phyloP scores from a whole-genome alignment of 2,113 vertebrate genomes.

The Alouatta palliata region DNA sequence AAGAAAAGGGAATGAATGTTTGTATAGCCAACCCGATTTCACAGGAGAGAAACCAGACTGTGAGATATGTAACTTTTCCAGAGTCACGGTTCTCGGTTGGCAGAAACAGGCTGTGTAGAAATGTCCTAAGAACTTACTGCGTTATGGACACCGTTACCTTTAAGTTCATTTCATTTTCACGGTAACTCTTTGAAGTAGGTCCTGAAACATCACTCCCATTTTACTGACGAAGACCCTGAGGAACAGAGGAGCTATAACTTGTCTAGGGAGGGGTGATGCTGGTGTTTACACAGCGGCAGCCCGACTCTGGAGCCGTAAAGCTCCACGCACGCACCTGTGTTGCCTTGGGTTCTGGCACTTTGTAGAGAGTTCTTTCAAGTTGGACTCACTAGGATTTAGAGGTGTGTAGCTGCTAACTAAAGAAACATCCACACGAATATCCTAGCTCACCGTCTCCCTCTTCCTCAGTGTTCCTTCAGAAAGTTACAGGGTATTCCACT shows the following conservation, averaged over 20 bases:
- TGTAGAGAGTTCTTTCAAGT: neutral
- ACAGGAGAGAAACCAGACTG: neutral
- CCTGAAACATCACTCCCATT: neutral
- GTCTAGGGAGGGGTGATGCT: too few relatives aligned
- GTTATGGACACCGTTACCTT: neutral
- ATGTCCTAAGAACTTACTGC: accelerated
- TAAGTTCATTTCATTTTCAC: neutral
- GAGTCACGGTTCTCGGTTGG: neutral
- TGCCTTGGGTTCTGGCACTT: accelerated
- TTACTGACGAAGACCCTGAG: neutral
- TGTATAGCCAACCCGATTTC: accelerated
- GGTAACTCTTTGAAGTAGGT: neutral
- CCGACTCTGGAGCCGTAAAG: neutral
- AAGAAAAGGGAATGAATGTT: neutral
- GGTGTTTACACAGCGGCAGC: accelerated
- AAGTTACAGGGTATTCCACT: neutral
- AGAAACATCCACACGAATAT: neutral
- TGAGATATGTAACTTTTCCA: neutral
- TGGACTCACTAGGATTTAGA: neutral
- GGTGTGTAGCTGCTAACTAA: too few relatives aligned
- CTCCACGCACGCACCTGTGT: accelerated
- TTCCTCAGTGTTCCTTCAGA: neutral
- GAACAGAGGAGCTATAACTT: neutral
- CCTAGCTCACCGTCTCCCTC: neutral
- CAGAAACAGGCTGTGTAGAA: neutral